These are phyloP conservation scores for Heterochromis multidens DNA, from an alignment of 2,113 vertebrate species.

Conservation along the genomic window DNA sequence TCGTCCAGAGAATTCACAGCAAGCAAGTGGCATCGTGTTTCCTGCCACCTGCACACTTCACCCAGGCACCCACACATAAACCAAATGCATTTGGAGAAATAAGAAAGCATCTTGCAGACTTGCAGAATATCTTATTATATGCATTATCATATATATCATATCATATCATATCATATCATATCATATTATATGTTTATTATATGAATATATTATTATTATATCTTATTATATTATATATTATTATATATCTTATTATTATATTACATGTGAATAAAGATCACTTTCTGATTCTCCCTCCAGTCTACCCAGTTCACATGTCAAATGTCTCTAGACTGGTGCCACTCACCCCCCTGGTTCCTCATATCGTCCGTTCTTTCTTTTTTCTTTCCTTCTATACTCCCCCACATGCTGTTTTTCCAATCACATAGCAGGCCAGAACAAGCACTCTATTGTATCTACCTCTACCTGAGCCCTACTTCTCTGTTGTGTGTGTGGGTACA, in stretches of 20 bases:
- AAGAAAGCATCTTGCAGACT: not conserved
- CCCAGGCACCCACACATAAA: not conserved
- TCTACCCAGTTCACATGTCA: not conserved
- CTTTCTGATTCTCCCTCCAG: not conserved
- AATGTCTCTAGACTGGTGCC: not conserved
- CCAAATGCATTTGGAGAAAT: not conserved
- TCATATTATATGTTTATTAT: no score
- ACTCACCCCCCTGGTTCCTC: not conserved
- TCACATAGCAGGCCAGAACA: slow-evolving; percentile 42
- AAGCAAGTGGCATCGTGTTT: not conserved
- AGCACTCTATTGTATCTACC: slow-evolving; percentile 43
- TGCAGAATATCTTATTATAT: not conserved
- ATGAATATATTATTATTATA: no score
- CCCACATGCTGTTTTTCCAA: not conserved
- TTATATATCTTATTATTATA: no score
- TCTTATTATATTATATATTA: no score
- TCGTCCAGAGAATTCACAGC: not conserved
- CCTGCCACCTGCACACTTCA: not conserved
- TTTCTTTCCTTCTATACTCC: not conserved
- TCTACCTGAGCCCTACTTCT: slow-evolving; percentile 36
- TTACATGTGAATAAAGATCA: not conserved
- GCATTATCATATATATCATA: no score
- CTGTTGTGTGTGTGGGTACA: not conserved
- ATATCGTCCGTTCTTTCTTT: not conserved
- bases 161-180: no score